Evolutionary conservation across 2,113 vertebrate genomes (phyloP).

Genomic region (Coturnix japonica): DNA sequence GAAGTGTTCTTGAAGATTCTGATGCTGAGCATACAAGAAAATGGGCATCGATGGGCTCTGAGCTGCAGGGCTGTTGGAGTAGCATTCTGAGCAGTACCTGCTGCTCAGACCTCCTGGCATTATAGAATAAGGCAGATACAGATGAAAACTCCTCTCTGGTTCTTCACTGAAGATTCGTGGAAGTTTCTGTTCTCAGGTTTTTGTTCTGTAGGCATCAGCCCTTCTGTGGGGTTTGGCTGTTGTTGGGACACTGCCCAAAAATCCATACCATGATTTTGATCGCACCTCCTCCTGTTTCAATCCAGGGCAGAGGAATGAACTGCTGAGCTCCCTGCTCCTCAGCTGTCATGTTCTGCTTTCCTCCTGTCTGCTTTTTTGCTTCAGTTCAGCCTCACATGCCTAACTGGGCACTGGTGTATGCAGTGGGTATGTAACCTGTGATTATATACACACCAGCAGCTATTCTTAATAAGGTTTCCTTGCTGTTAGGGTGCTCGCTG

Average conservation of each 20-base stretch:
- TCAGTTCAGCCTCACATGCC: neutral
- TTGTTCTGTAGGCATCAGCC: neutral
- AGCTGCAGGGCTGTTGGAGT: neutral
- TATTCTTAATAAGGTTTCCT: neutral
- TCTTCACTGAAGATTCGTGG: neutral
- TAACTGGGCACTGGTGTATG: neutral
- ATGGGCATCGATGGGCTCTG: rapidly evolving
- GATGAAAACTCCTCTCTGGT: neutral
- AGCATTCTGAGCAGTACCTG: neutral
- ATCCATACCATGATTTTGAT: rapidly evolving
- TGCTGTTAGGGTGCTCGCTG: neutral
- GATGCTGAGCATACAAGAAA: neutral
- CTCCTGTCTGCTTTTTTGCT: neutral
- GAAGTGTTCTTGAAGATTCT: neutral
- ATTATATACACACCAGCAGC: neutral
- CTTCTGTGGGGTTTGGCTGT: rapidly evolving
- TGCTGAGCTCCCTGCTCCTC: neutral
- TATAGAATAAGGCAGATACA: rapidly evolving
- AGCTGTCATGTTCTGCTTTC: neutral
- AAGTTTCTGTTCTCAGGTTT: neutral
- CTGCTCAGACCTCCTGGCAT: neutral
- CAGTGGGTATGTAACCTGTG: neutral
- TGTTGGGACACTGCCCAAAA: neutral
- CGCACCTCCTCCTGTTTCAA: neutral
- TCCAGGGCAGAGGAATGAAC: neutral